Conservation (phyloP, 2,888 invertebrate genomes). For the Andrena bucephala region DNA sequence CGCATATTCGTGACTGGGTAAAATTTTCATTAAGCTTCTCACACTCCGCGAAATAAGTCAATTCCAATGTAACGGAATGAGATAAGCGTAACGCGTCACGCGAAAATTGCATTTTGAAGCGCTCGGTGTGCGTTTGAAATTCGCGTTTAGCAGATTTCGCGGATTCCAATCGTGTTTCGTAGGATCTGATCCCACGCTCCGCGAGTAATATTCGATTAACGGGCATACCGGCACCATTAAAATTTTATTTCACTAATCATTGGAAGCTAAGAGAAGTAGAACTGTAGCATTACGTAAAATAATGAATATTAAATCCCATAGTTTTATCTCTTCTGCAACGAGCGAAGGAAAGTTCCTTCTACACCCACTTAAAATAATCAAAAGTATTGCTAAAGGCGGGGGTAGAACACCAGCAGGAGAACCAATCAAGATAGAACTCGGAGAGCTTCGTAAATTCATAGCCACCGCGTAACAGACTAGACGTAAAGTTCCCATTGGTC, state of each 20-base stretch:
- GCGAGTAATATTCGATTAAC: constrained; percentile 1
- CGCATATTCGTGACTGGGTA: not conserved
- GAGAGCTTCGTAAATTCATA: not conserved
- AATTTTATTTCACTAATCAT: too few species aligned
- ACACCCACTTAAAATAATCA: not conserved
- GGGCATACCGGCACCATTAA: too few species aligned
- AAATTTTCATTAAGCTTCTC: constrained; percentile 17
- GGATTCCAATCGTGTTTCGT: not conserved
- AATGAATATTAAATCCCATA: too few species aligned
- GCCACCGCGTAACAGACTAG: not conserved
- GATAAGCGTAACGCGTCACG: constrained; percentile 19
- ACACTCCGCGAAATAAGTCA: constrained; percentile 41
- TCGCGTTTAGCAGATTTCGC: constrained; percentile 7
- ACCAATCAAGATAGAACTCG: not conserved
- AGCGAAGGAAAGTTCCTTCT: too few species aligned
- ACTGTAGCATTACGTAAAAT: too few species aligned
- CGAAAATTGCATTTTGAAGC: constrained; percentile 36
- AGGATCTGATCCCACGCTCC: constrained; percentile 13
- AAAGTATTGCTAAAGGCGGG: not conserved
- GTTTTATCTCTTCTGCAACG: too few species aligned
- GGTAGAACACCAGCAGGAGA: too few species aligned
- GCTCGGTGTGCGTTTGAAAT: not conserved
- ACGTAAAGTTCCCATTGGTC: constrained; percentile 10
- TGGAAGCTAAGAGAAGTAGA: too few species aligned
- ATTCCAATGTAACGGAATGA: constrained; percentile 15